Base-by-base conservation (phyloP, 2,113 vertebrate genomes). In the Antennarius striatus region DNA sequence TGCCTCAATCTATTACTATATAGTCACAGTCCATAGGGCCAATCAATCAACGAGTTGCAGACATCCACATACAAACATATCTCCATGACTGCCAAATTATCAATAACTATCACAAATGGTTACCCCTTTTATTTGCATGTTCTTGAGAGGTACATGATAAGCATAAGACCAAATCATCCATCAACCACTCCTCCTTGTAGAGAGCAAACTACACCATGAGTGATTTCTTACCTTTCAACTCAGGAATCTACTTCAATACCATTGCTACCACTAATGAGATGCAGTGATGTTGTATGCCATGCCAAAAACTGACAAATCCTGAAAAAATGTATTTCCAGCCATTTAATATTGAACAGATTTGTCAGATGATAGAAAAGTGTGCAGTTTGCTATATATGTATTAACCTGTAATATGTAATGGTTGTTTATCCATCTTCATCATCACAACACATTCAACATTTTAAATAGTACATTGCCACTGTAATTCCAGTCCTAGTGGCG, bases 381-480 rank as follows among this genome's bases (percentile, higher is more conserved):
- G n/a, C 2, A 0, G 7, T 46, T 29, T 50, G 40, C 76, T 15
- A 32, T 69, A 47, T 71, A 29, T 45, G 17, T 78, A 73, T 70
- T 67, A 69, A 62, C 61, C 54, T 50, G 52, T 68, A 56, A 77
- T 62, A 30, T 53, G 66, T 63, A 57, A 56, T 36, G 4, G 51
- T n/a, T 12, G 56, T 56, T 57, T 63, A 75, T 72, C n/a, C 6
- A 15, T 61, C 42, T 58, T 77, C 52, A 32, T 71, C 42, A 4
- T 13, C 57, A 57, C 52, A 40, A 62, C 10, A 16, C 49, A 71
- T 58, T 63, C 22, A 48, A 11, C 2, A 0, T 40, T 16, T 69
- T 43, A 65, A 47, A 77, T 57, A 50, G 46, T 60, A 17, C 40
- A 39, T n/a, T 29, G 47, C 22, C 62, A 70, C 30, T 63, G 32